Percentiles rank a stretch among this genome's conserved stretches.
phyloP scores from a whole-genome alignment of 1,140 invertebrate genomes.

The Leptoteleia sp. region DNA sequence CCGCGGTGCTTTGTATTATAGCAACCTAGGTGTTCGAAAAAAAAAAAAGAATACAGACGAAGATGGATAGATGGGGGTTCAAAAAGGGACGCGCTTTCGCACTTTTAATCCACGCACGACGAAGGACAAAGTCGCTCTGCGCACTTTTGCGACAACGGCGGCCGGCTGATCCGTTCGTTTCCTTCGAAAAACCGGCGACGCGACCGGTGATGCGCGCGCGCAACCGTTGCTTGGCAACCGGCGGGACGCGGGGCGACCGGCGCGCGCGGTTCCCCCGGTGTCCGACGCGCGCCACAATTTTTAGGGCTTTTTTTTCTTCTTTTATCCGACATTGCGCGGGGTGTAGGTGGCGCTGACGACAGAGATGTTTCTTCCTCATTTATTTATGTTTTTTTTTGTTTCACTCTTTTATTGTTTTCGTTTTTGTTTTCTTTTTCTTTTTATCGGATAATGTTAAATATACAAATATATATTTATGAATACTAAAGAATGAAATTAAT shows the following conservation, averaged over 20 bases:
- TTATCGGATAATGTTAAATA: too few relatives aligned
- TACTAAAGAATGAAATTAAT: too few relatives aligned
- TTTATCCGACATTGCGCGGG: not conserved
- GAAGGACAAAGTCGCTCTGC: conserved; percentile 74
- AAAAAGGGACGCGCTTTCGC: conserved; percentile 42
- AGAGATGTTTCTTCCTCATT: too few relatives aligned
- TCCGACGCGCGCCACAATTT: conserved; percentile 24
- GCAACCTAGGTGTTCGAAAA: too few relatives aligned
- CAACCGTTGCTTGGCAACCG: conserved; percentile 75
- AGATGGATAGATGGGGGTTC: conserved; percentile 10
- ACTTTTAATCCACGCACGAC: conserved; percentile 70
- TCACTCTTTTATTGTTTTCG: too few relatives aligned
- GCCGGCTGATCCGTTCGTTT: conserved; percentile 38
- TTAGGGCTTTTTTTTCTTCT: conserved; percentile 23
- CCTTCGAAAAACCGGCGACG: conserved; percentile 72
- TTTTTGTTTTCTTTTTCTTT: too few relatives aligned
- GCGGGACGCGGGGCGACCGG: not conserved
- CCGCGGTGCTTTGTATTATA: too few relatives aligned
- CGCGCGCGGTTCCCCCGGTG: conserved; percentile 18
- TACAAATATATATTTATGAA: too few relatives aligned
- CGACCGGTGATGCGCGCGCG: conserved; percentile 68
- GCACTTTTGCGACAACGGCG: conserved; percentile 46
- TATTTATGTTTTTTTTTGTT: too few relatives aligned
- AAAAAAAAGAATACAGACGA: too few relatives aligned
- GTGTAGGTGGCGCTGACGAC: conserved; percentile 1